A percentile compares a stretch with the other conserved stretches of the same genome.
phyloP scores from a whole-genome alignment of 2,888 invertebrate species.

The Agapostemon virescens region DNA sequence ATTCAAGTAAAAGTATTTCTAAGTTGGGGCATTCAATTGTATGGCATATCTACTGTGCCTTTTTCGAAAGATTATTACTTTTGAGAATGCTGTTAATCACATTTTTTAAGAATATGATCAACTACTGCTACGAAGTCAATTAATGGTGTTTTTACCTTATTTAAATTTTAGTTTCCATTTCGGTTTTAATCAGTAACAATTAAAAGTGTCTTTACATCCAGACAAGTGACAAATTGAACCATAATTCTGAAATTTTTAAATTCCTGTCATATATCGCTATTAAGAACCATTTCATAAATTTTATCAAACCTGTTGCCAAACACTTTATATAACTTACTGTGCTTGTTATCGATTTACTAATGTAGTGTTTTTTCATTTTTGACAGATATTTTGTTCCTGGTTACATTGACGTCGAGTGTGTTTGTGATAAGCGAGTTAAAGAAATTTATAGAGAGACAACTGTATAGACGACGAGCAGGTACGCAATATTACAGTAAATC shows the following conservation, averaged over 20 bases:
- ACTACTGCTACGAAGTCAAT: too few relatives aligned
- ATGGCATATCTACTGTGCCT: too few relatives aligned
- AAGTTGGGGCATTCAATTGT: too few relatives aligned
- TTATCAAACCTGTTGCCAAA: not conserved
- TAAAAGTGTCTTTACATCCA: too few relatives aligned
- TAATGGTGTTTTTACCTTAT: too few relatives aligned
- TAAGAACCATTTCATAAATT: not conserved
- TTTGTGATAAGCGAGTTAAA: conserved; percentile 96
- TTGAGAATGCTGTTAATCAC: too few relatives aligned
- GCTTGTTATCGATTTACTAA: not conserved
- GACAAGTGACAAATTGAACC: too few relatives aligned
- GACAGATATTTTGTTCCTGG: conserved; percentile 94
- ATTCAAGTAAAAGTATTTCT: too few relatives aligned
- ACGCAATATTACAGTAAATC: conserved; percentile 76
- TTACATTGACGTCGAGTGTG: conserved; percentile 96
- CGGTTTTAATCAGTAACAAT: too few relatives aligned
- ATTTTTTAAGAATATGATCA: too few relatives aligned
- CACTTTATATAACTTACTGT: not conserved
- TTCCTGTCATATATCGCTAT: not conserved
- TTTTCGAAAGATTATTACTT: too few relatives aligned
- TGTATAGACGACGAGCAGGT: conserved; percentile 83
- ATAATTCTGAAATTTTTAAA: not conserved
- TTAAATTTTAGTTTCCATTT: too few relatives aligned
- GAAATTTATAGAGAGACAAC: conserved; percentile 90
- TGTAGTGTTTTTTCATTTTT: conserved; percentile 30